A percentile compares a stretch with the other conserved stretches of the same genome.
These are phyloP conservation scores for Portunus trituberculatus DNA, from an alignment of 1,140 invertebrate species.

Conservation along the genomic window DNA sequence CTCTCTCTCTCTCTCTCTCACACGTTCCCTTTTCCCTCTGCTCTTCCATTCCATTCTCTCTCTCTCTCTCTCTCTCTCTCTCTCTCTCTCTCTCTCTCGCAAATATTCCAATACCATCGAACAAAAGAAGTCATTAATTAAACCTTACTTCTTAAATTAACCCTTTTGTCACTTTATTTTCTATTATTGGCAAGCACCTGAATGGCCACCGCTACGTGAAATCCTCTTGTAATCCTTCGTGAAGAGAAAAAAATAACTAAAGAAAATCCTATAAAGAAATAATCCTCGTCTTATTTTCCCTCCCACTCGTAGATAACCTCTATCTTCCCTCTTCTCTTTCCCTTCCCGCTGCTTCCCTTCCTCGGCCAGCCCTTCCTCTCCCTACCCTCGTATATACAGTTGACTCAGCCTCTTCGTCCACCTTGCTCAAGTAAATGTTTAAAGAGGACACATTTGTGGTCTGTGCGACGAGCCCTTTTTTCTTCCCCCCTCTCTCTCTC, in stretches of 20 bases:
- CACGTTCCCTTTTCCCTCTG: not conserved
- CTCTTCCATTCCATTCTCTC: not conserved
- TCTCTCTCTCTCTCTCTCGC: not conserved
- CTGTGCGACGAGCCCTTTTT: not conserved
- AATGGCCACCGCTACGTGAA: too few relatives aligned
- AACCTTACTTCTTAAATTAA: too few relatives aligned
- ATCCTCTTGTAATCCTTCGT: too few relatives aligned
- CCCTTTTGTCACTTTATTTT: too few relatives aligned
- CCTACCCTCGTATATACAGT: too few relatives aligned
- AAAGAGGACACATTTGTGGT: constrained; percentile 22
- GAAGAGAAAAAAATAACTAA: too few relatives aligned
- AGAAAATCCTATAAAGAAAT: too few relatives aligned
- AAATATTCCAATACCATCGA: not conserved
- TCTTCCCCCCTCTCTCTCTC: too few relatives aligned
- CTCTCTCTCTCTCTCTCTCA: not conserved
- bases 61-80: not conserved
- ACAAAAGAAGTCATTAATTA: too few relatives aligned
- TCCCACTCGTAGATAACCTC: not conserved
- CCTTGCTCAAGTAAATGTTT: constrained; percentile 13
- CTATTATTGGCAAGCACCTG: too few relatives aligned
- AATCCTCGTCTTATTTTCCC: not conserved
- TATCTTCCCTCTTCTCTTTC: too few relatives aligned
- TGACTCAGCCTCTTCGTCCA: not conserved
- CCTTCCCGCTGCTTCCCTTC: not conserved
- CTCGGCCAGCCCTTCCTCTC: not conserved